Percentiles rank a stretch among this genome's conserved stretches.
Evolutionary conservation across 2,113 vertebrate species (phyloP).

Genomic region (Leucoraja erinaceus): DNA sequence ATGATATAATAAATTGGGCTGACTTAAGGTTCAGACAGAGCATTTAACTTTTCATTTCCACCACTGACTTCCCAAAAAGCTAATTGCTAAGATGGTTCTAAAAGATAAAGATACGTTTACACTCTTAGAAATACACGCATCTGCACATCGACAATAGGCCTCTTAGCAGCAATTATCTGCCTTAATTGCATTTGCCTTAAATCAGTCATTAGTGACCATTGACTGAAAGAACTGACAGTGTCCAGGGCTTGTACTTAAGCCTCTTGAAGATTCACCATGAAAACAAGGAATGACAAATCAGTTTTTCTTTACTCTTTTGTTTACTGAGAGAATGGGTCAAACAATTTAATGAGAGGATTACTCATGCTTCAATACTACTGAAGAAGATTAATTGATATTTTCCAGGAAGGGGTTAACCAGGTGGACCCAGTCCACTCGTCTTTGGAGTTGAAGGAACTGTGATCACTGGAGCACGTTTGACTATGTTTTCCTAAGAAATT

Average conservation of each 20-base stretch:
- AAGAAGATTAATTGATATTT: slow-evolving; percentile 89
- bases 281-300: slow-evolving; percentile 75
- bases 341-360: slow-evolving; percentile 85
- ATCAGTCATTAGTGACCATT: slow-evolving; percentile 73
- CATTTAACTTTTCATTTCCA: slow-evolving; percentile 34
- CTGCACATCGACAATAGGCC: slow-evolving; percentile 47
- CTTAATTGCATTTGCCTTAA: slow-evolving; percentile 67
- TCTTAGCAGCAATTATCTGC: slow-evolving; percentile 48
- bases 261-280: slow-evolving; percentile 78
- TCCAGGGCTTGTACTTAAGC: slow-evolving; percentile 69
- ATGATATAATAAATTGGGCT: not conserved
- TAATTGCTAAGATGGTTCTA: slow-evolving; percentile 33
- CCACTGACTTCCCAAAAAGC: slow-evolving; percentile 33
- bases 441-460: slow-evolving; percentile 63
- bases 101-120: slow-evolving; percentile 39
- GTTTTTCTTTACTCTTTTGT: slow-evolving; percentile 74
- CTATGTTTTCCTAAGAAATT: not conserved
- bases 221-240: slow-evolving; percentile 65
- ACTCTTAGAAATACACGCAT: slow-evolving; percentile 46
- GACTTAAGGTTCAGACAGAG: slow-evolving; percentile 10
- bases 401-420: slow-evolving; percentile 73
- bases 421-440: slow-evolving; percentile 57
- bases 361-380: slow-evolving; percentile 74
- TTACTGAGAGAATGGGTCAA: slow-evolving; percentile 73
- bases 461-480: slow-evolving; percentile 63